Base-by-base conservation (phyloP, 2,797 vertebrate genomes). In the Catamblyrhynchus diadema region DNA sequence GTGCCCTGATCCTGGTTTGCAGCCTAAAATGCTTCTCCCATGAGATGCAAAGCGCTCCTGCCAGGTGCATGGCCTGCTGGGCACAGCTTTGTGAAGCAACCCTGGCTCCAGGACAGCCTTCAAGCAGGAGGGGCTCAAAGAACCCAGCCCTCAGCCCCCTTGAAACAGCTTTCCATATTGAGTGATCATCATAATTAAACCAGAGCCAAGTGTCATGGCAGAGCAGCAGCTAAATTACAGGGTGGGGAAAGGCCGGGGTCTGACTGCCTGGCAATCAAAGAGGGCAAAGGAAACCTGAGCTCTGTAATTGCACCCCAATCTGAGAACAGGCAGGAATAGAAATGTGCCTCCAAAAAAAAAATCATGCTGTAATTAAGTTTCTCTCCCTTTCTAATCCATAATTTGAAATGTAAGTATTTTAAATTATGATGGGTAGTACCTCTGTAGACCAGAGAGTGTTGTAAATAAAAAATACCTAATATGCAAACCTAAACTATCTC, bases 161-260 rank as follows among this genome's bases (percentile, higher is more conserved):
- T 93, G 69, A 92, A 97, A 94, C 47, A 97, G 92, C 87, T 92
- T 94, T 89, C 69, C 81, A 71, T 65, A 86, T 33, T 78, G 94
- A 96, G 93, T 3, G 64, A 97, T 96, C 90, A 87, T 81, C 94
- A 35, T 97, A 97, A 97, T 97, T 97, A 97, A 92, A 91, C 35
- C 18, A 50, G 90, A 95, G 84, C 24, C 53, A 66, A 97, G 94
- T 87, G 91, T 94, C 95, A 87, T 16, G 37, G 94, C 66, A 95
- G 86, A 96, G 91, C 88, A 96, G 92, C 86, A 94, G 93, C 83
- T 91, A 95, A 97, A 97, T 97, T 97, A 95, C 81, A 97, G 96
- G 88, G 96, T 79, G 91, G 90, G 27, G 73, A 95, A 95, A 94
- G 84, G 88, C 20, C 0, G 16, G 7, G 81, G n/a, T 93, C 96